phyloP scores from a whole-genome alignment of 2,113 vertebrate genomes.

The Passer domesticus region DNA sequence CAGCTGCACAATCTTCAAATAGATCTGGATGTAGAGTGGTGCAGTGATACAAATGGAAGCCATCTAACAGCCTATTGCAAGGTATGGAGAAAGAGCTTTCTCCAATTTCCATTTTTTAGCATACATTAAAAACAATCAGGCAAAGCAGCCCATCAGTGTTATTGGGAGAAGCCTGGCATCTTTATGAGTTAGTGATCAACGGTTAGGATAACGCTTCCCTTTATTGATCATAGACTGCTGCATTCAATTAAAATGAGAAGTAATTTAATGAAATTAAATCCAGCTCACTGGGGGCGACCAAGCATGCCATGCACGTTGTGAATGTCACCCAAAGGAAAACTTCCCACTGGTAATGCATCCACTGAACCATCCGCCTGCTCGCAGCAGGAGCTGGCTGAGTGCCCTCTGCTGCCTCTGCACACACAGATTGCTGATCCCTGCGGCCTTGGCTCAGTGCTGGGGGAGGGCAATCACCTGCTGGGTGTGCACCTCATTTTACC shows the following conservation, averaged over 20 bases:
- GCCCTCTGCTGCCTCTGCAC: not conserved
- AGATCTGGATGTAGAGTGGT: not conserved
- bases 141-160: not conserved
- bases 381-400: not conserved
- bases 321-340: not conserved
- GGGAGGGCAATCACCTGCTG: not conserved
- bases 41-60: rapidly evolving
- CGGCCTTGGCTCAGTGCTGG: rapidly evolving
- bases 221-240: slow-evolving; percentile 19
- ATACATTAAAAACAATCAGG: slow-evolving; percentile 7
- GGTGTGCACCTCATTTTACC: not conserved
- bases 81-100: not conserved
- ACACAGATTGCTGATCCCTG: rapidly evolving
- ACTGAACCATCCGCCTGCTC: not conserved
- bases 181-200: not conserved
- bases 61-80: not conserved
- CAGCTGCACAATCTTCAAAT: not conserved
- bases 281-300: not conserved
- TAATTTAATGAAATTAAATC: not conserved
- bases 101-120: slow-evolving; percentile 42
- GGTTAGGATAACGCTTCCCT: not conserved
- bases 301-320: not conserved
- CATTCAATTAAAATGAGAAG: slow-evolving; percentile 42
- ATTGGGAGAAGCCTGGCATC: not conserved
- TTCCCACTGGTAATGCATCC: not conserved